Percentiles rank a stretch among this genome's conserved stretches.
Conservation (phyloP, 1,140 invertebrate species). For the Hyphantria cunea region DNA sequence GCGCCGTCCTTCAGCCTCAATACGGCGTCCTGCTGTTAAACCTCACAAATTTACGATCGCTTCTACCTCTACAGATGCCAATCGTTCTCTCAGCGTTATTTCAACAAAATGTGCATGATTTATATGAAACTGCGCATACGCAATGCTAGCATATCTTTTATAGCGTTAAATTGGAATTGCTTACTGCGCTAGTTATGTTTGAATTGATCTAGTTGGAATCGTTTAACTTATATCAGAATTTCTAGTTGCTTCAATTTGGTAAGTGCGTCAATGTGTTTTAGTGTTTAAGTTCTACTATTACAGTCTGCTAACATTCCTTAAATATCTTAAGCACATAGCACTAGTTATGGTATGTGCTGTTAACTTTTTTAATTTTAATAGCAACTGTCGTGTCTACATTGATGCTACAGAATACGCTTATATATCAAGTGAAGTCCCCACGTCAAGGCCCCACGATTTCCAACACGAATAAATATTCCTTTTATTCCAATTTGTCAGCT, state of each 20-base stretch:
- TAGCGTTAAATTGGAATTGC: conserved; percentile 36
- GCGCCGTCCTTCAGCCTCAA: conserved; percentile 43
- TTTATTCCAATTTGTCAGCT: conserved; percentile 81
- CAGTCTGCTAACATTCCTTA: too few relatives aligned
- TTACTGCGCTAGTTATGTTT: neutral
- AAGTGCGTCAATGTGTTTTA: too few relatives aligned
- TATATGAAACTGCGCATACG: conserved; percentile 59
- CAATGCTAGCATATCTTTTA: conserved; percentile 41
- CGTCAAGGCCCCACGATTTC: conserved; percentile 51
- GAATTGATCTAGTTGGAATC: neutral
- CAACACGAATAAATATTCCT: conserved; percentile 79
- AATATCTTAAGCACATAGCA: too few relatives aligned
- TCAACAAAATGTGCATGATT: conserved; percentile 78
- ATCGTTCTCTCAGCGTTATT: conserved; percentile 70
- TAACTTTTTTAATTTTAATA: too few relatives aligned
- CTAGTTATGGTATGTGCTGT: too few relatives aligned
- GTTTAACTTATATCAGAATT: neutral
- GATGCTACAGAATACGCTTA: conserved; percentile 23
- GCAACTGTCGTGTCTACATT: conserved; percentile 26
- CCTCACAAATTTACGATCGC: conserved; percentile 78
- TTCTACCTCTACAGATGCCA: conserved; percentile 63
- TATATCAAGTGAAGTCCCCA: conserved; percentile 39
- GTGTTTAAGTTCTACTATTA: too few relatives aligned
- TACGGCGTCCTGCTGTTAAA: conserved; percentile 68
- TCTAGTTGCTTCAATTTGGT: neutral